Conservation (phyloP, 2,797 vertebrate genomes). For the Nannoperca obscura region DNA sequence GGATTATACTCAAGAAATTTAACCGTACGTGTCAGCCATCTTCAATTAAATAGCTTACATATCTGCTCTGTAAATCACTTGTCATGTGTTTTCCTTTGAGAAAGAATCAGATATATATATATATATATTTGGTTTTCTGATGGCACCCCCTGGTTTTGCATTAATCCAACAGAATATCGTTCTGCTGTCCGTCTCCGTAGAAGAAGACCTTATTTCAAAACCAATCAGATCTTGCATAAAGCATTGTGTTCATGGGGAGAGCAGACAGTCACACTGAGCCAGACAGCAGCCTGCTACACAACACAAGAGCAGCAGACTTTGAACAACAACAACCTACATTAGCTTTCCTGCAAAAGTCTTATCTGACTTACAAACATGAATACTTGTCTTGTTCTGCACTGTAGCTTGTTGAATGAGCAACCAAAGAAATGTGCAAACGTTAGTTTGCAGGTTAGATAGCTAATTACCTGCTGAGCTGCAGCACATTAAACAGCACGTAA, state of each 20-base stretch:
- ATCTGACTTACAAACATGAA: neutral
- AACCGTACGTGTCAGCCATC: slow-evolving; percentile 50
- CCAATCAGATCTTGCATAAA: neutral
- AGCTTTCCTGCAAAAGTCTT: neutral
- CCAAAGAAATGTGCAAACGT: neutral
- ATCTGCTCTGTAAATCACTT: neutral
- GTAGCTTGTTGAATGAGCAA: neutral
- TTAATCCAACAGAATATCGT: neutral
- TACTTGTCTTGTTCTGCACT: neutral
- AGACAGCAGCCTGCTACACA: neutral
- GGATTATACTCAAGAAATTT: slow-evolving; percentile 58
- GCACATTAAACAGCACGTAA: neutral
- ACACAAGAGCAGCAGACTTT: neutral
- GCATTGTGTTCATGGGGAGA: neutral
- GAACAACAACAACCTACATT: neutral
- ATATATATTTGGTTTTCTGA: neutral
- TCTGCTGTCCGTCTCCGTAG: too few relatives aligned
- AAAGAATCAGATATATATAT: neutral
- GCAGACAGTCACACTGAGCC: neutral
- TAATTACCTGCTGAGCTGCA: neutral
- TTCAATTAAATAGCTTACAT: neutral
- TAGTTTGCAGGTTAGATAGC: neutral
- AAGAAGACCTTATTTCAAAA: neutral
- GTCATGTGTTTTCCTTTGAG: neutral
- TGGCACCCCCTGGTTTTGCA: neutral